Base-by-base conservation (phyloP, 2,888 invertebrate genomes). In the Mesorhabditis sp. region DNA sequence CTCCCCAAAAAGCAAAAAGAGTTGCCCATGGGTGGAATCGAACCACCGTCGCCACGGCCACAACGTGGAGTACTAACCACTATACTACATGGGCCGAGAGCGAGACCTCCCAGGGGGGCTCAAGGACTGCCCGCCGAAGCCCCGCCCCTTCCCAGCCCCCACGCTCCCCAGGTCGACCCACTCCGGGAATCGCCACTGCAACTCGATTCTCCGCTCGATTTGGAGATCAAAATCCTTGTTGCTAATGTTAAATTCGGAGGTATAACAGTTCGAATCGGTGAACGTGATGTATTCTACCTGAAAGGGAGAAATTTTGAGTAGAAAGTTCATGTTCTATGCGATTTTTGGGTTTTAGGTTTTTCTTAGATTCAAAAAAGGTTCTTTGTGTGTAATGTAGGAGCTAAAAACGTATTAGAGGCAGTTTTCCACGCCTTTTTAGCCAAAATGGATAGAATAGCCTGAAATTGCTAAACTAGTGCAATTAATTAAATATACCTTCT, bases 61-160 rank as follows among this genome's bases (percentile, higher is more conserved):
- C 82, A 82, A 82, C 82, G 81, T 81, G 80, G 81, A 82, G 82
- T 82, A 82, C 81, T 80, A 82, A 82, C 81, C 82, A 82, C 82
- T 82, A 82, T 82, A 82, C 82, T 82, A 82, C 79, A n/a, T 50
- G 58, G 58, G 58, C 58, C 58, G 58, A 50, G 28, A 28, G 28
- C 28, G 28, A 28, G 28, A 28, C 28, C 28, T 28, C 28, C 28
- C 28, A 28, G 28, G 28, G 28, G 28, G 28, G 28, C 28, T 28
- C 28, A 28, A 28, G 28, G 28, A 28, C 28, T 28, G 28, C 28
- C 28, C 28, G 28, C 28, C 28, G 1, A 1, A 28, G 28, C 28
- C 28, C 28, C 28, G 28, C 28, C 28, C 28, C 28, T 28, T 28
- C 28, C 28, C 28, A 28, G 28, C 28, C 28, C 28, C 28, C 28